phyloP scores from a whole-genome alignment of 2,797 vertebrate genomes.

The Acanthurus leucopareius region DNA sequence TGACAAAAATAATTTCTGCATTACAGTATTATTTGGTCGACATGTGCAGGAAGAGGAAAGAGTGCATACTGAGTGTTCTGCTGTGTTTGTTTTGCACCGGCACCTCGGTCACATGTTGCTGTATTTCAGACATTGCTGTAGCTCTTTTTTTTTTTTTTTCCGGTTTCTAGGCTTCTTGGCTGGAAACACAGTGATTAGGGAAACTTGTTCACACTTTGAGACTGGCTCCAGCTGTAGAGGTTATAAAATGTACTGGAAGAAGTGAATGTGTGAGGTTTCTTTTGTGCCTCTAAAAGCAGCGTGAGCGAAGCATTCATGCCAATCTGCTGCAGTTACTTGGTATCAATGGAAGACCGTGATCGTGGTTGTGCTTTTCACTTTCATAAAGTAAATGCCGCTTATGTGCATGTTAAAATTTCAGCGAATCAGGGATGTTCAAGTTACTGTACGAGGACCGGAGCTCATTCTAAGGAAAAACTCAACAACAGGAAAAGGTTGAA shows the following conservation, averaged over 20 bases:
- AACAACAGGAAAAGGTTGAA: constrained; percentile 27
- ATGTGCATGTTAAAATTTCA: constrained; percentile 4
- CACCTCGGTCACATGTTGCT: neutral
- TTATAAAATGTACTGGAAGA: constrained; percentile 35
- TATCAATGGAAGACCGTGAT: neutral
- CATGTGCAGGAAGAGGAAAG: neutral
- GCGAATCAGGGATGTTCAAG: neutral
- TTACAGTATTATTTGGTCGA: neutral
- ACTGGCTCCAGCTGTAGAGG: constrained; percentile 7
- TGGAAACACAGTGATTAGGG: constrained; percentile 41
- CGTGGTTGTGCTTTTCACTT: neutral
- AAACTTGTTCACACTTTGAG: constrained; percentile 15
- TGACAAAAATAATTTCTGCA: constrained; percentile 5
- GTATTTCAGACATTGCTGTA: constrained; percentile 2
- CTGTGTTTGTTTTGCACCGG: constrained; percentile 8
- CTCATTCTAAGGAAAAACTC: constrained; percentile 14
- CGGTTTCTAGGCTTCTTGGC: constrained; percentile 33
- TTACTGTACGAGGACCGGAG: neutral
- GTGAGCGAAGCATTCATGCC: constrained; percentile 12
- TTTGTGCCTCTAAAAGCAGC: constrained; percentile 17
- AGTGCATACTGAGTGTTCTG: neutral
- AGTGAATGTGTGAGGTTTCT: constrained; percentile 10
- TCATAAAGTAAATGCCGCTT: neutral
- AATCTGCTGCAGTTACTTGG: constrained; percentile 5
- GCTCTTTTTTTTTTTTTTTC: constrained; percentile 2